Base-by-base conservation (phyloP, 2,113 vertebrate species). In the Eolophus roseicapilla region DNA sequence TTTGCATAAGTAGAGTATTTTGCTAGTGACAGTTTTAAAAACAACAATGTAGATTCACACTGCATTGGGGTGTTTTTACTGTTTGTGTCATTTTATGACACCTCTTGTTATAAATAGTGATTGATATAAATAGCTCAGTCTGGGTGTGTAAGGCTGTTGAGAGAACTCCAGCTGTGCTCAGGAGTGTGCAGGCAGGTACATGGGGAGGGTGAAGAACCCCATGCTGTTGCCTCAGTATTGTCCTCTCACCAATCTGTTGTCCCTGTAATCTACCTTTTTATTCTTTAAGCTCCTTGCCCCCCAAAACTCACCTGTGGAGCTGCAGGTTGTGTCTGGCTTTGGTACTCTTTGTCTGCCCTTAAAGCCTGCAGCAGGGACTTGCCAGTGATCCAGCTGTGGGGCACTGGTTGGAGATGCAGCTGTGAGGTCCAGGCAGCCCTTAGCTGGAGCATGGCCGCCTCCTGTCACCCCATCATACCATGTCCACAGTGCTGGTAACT, bases 1-100 rank as follows among this genome's bases (percentile, higher is more conserved):
- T 93, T 96, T 96, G 89, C 86, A 95, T 86, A 71, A 92, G 67
- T 78, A 43, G 81, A 81, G 18, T 93, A 49, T 96, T 97, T 98
- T 97, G 96, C 95, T 97, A 93, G 91, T 18, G 64, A 73, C 44
- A 43, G 27, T 52, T 67, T 87, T 47, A 87, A 63, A 96, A 89
- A 6, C 74, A 76, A 44, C 70, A 39, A 24, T 3, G 71, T 82
- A 43, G 88, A 92, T 85, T 57, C 79, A 67, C 77, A 28, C 27
- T 69, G 17, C 69, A 60, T 70, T 44, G 57, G 33, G 57, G n/a
- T 35, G 68, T 33, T 24, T 11, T 81, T 57, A 18, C 21, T 53
- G 39, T 59, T 62, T 79, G 88, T 88, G 39, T 90, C 84, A 60
- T 95, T 76, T 71, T 74, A 13, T 52, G 90, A 53, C 14, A 2